Base-by-base conservation (phyloP, 2,797 vertebrate genomes). In the Enteromius trimaculatus region DNA sequence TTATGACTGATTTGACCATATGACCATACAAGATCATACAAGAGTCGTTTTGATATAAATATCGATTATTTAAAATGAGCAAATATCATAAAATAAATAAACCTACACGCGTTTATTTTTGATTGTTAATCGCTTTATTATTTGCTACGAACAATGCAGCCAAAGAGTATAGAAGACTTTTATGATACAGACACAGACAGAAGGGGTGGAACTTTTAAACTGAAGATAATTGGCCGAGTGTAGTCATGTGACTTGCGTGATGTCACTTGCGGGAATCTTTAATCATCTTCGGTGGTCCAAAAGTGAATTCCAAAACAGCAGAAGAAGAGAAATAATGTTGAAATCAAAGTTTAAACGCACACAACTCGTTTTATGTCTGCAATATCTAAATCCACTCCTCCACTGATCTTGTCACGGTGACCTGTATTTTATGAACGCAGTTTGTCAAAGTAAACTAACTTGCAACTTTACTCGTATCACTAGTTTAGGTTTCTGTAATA, bases 231-330 rank as follows among this genome's bases (percentile, higher is more conserved):
- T 84, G 82, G 82, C 17, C 17, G 21, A 13, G 3, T 1, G n/a
- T 13, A 44, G 60, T 66, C 82, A 79, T 16, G 68, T 84, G 82
- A 31, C 44, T 8, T 4, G 2, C 0, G 69, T 13, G 69, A 84
- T 8, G 77, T 84, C 44, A 65, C 77, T 44, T 84, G 82, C 82
- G 82, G 82, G 82, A 84, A 84, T 55, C 34, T 84, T 84, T 84
- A 79, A 84, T 84, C 77, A 19, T 74, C 77, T 74, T 84, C 31
- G 82, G 82, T 84, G 82, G 82, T 84, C 77, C 51, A 23, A 47
- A 49, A 21, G 26, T 66, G 29, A 60, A 7, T 60, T 70, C 39
- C 64, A 0, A 4, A 71, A 60, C 3, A 58, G 44, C 51, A 55
- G 51, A 31, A 39, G n/a, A 37, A 76, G 21, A 4, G 2, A 60